Conservation (phyloP, 2,888 invertebrate genomes). For the Thalpophila matura region DNA sequence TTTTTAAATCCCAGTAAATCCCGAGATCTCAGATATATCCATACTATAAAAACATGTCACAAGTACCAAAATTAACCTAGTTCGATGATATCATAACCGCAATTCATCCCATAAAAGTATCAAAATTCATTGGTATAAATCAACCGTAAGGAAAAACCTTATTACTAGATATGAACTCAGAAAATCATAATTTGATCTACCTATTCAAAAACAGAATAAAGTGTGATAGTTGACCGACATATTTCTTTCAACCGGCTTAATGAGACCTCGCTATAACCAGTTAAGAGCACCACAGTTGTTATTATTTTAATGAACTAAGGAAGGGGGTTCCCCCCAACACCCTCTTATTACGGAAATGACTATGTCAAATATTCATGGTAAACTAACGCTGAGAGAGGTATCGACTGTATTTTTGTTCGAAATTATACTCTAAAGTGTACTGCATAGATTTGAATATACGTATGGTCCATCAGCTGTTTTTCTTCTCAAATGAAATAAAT, state of each 20-base stretch:
- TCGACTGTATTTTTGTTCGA: conserved; percentile 9
- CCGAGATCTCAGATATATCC: too few relatives aligned
- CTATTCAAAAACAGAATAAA: conserved; percentile 20
- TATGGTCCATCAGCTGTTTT: not conserved
- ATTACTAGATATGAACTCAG: too few relatives aligned
- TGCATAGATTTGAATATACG: not conserved
- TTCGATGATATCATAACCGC: not conserved
- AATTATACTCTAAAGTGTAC: not conserved
- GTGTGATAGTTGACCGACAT: conserved; percentile 57
- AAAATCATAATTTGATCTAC: conserved; percentile 9
- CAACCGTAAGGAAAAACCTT: not conserved
- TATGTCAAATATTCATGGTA: conserved; percentile 65
- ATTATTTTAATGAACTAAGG: conserved; percentile 73
- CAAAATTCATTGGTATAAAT: conserved; percentile 1
- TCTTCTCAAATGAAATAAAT: too few relatives aligned
- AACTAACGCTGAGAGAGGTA: conserved; percentile 33
- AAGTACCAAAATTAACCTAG: too few relatives aligned
- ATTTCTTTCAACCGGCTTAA: conserved; percentile 58
- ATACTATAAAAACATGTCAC: too few relatives aligned
- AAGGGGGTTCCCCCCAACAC: conserved; percentile 28
- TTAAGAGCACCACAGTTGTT: conserved; percentile 62
- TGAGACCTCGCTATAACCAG: conserved; percentile 60
- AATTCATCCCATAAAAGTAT: not conserved
- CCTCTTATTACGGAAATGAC: conserved; percentile 63
- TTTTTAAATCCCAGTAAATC: too few relatives aligned